These are phyloP conservation scores for Macrotrachela quadricornifera DNA, from an alignment of 1,140 invertebrate species.

Conservation along the genomic window DNA sequence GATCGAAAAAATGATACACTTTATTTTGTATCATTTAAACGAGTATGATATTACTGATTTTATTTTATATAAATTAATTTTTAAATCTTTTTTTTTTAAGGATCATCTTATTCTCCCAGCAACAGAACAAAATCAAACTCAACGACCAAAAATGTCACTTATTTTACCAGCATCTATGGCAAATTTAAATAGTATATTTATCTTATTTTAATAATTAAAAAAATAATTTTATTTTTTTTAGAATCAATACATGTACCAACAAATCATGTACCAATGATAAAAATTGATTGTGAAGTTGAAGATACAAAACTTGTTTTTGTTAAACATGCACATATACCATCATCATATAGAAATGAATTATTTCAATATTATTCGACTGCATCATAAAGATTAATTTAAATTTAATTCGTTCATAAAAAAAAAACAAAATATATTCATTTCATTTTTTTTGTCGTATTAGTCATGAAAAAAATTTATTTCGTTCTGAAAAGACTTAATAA, in stretches of 20 bases:
- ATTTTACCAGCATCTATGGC: slow-evolving; percentile 42
- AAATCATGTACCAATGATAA: slow-evolving; percentile 59
- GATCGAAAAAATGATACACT: slow-evolving; percentile 66
- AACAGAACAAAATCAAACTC: slow-evolving; percentile 53
- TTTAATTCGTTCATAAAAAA: no score
- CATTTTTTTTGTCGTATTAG: no score
- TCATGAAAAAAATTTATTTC: no score
- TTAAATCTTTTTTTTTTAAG: slow-evolving; percentile 21
- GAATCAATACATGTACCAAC: slow-evolving; percentile 39
- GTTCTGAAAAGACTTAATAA: no score
- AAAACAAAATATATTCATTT: no score
- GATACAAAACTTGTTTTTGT: slow-evolving; percentile 59
- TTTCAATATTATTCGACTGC: no score
- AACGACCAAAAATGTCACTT: slow-evolving; percentile 65
- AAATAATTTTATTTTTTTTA: slow-evolving; percentile 22
- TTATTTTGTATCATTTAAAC: slow-evolving; percentile 61
- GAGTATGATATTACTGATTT: slow-evolving; percentile 15
- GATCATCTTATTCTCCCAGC: slow-evolving; percentile 58
- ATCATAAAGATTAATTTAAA: no score
- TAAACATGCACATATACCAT: slow-evolving; percentile 17
- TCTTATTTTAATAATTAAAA: no score
- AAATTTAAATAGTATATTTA: no score
- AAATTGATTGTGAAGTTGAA: slow-evolving; percentile 79
- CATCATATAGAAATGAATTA: no score
- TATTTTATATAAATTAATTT: no score